phyloP scores from a whole-genome alignment of 2,888 invertebrate species.

The Hipparchia semele region DNA sequence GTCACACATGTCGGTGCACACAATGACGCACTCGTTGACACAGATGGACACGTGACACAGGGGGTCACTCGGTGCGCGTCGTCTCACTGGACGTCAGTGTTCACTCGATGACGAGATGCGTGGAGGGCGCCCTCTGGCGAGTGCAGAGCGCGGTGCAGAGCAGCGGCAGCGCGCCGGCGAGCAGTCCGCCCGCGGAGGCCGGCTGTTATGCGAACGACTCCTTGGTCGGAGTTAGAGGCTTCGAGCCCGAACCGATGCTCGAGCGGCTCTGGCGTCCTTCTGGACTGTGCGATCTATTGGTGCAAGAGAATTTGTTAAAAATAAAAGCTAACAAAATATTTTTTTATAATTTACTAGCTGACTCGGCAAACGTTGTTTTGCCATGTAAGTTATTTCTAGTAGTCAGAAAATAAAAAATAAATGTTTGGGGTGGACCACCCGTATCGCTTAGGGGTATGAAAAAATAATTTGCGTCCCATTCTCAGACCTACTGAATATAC shows the following conservation, averaged over 20 bases:
- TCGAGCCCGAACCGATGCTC: slow-evolving; percentile 63
- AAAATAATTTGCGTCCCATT: no score
- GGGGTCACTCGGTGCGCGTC: not conserved
- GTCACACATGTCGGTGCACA: not conserved
- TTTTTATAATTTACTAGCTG: no score
- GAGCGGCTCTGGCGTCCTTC: slow-evolving; percentile 72
- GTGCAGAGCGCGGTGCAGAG: slow-evolving; percentile 74
- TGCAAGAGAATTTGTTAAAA: not conserved
- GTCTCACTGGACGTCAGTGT: slow-evolving; percentile 10
- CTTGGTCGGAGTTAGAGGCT: slow-evolving; percentile 67
- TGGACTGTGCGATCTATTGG: slow-evolving; percentile 66
- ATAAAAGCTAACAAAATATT: no score
- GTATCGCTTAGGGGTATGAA: no score
- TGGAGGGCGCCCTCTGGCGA: slow-evolving; percentile 58
- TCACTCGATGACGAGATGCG: slow-evolving; percentile 59
- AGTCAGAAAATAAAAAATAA: no score
- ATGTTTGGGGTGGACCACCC: no score
- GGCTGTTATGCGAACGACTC: slow-evolving; percentile 77
- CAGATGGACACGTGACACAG: not conserved
- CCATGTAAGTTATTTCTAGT: no score
- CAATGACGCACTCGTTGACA: not conserved
- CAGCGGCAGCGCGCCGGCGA: slow-evolving; percentile 66
- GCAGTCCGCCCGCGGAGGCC: slow-evolving; percentile 62
- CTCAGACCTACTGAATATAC: no score
- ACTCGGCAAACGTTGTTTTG: no score